Conservation (phyloP, 37 sponge, comb jelly and placozoan genomes). For the Chondrosia reniformis region DNA sequence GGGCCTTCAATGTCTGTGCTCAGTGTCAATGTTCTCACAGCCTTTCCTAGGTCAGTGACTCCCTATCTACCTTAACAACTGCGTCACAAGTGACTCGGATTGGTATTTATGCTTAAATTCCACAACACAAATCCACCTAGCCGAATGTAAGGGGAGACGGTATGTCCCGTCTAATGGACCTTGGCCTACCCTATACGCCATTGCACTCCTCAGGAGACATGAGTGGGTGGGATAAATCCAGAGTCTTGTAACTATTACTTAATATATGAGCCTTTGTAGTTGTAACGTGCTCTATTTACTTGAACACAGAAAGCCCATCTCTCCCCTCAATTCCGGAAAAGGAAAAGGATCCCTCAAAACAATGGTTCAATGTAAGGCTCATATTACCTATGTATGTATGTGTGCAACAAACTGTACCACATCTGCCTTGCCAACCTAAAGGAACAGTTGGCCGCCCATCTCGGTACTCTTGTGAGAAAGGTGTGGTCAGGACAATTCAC, state of each 20-base stretch:
- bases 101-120: too few relatives aligned
- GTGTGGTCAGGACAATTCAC: constrained; percentile 66
- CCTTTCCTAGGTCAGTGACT: constrained; percentile 17
- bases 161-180: too few relatives aligned
- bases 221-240: too few relatives aligned
- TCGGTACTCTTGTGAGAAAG: constrained; percentile 43
- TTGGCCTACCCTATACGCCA: too few relatives aligned
- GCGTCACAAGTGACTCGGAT: too few relatives aligned
- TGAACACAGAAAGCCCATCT: not conserved
- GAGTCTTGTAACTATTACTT: too few relatives aligned
- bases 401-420: not conserved
- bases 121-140: too few relatives aligned
- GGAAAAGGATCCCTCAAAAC: not conserved
- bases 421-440: not conserved
- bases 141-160: too few relatives aligned
- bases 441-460: constrained; percentile 31
- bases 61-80: too few relatives aligned
- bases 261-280: too few relatives aligned
- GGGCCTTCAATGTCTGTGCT: constrained; percentile 22
- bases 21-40: not conserved
- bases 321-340: constrained; percentile 5
- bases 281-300: too few relatives aligned
- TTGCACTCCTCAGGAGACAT: too few relatives aligned
- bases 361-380: not conserved
- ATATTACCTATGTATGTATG: not conserved